Evolutionary conservation across 2,113 vertebrate genomes (phyloP).

Genomic region (Eolophus roseicapilla): DNA sequence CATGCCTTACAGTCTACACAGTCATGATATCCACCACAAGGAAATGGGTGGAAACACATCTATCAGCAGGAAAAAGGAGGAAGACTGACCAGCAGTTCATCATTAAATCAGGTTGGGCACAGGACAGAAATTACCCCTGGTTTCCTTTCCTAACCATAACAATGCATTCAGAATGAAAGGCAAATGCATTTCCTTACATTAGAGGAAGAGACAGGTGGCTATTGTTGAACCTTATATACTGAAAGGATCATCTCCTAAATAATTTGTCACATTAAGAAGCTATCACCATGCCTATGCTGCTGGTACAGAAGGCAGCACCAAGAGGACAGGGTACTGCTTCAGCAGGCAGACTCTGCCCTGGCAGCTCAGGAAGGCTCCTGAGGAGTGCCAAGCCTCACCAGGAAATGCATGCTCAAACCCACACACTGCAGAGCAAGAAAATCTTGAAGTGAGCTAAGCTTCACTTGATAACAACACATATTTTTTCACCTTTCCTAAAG

Average conservation of each 20-base stretch:
- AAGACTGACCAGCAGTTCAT: rapidly evolving
- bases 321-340: not conserved
- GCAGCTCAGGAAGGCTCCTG: not conserved
- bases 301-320: not conserved
- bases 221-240: not conserved
- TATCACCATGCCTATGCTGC: not conserved
- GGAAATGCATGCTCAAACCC: not conserved
- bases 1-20: not conserved
- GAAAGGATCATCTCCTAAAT: not conserved
- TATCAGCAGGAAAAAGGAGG: not conserved
- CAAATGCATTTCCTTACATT: not conserved
- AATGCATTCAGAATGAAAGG: not conserved
- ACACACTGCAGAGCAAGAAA: rapidly evolving
- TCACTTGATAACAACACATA: not conserved
- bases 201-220: not conserved
- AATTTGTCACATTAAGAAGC: not conserved
- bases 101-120: not conserved
- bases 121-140: not conserved
- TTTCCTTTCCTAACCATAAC: rapidly evolving
- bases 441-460: not conserved
- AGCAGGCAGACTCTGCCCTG: not conserved
- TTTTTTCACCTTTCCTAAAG: not conserved
- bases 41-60: not conserved
- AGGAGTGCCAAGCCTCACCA: not conserved
- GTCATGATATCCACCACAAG: not conserved